Evolutionary conservation across 1,140 invertebrate genomes (phyloP).

Genomic region (Leptopilina clavipes): DNA sequence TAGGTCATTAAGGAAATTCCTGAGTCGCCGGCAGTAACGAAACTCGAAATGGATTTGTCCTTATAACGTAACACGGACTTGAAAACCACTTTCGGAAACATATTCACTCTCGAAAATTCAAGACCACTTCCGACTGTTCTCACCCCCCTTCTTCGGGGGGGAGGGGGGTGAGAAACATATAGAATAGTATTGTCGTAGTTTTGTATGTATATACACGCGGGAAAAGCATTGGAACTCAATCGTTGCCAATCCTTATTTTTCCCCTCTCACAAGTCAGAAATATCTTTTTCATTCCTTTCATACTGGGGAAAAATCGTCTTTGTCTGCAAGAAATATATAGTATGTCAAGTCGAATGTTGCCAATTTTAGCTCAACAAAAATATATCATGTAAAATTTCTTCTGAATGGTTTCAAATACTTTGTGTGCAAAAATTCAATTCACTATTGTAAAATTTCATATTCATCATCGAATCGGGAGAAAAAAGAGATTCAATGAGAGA

Average conservation of each 20-base stretch:
- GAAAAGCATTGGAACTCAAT: conserved; percentile 44
- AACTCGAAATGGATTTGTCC: conserved; percentile 63
- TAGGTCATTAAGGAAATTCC: conserved; percentile 60
- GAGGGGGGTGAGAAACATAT: too few relatives aligned
- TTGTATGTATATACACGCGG: background rate
- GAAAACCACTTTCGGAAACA: conserved; percentile 57
- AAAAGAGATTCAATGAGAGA: too few relatives aligned
- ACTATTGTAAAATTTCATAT: background rate
- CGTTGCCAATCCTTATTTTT: conserved; percentile 32
- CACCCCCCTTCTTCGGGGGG: conserved; percentile 7
- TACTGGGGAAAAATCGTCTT: background rate
- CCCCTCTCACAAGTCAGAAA: conserved; percentile 26
- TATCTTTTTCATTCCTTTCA: conserved; percentile 2
- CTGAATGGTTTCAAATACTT: background rate
- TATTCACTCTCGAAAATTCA: conserved; percentile 54
- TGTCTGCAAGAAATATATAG: background rate
- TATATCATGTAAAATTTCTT: background rate
- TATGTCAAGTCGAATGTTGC: background rate
- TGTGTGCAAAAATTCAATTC: background rate
- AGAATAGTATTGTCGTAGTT: too few relatives aligned
- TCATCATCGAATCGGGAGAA: too few relatives aligned
- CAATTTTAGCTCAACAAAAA: background rate
- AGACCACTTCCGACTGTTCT: conserved; percentile 44
- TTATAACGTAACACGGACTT: conserved; percentile 57
- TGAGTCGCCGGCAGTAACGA: conserved; percentile 56